These are phyloP conservation scores for Archivesica marissinica DNA, from an alignment of 1,140 invertebrate genomes.

Conservation along the genomic window DNA sequence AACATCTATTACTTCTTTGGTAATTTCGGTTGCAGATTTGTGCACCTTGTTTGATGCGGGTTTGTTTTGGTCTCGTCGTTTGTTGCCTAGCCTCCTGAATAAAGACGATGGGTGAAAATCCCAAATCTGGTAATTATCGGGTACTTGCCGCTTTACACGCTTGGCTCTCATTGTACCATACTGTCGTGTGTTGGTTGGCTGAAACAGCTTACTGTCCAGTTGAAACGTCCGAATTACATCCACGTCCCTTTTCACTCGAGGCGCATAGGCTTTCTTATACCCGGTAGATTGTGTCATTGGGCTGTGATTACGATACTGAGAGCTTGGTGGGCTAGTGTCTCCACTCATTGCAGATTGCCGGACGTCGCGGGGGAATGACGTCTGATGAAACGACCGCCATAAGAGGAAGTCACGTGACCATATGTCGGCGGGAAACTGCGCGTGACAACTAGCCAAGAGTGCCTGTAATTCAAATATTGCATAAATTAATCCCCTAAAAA, in stretches of 20 bases:
- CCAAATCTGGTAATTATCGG: not conserved
- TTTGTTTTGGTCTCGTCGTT: not conserved
- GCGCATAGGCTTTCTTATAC: not conserved
- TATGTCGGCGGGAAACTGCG: not conserved
- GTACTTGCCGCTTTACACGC: slow-evolving; percentile 8
- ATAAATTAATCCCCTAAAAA: too few species aligned
- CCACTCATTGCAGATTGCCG: too few species aligned
- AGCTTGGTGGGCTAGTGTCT: too few species aligned
- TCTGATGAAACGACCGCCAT: not conserved
- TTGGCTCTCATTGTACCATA: not conserved
- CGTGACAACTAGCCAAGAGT: not conserved
- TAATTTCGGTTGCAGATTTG: not conserved
- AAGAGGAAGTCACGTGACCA: not conserved
- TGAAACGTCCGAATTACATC: not conserved
- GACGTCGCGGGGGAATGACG: not conserved
- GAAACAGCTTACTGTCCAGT: not conserved
- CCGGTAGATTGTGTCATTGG: too few species aligned
- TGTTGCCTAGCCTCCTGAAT: not conserved
- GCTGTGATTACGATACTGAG: too few species aligned
- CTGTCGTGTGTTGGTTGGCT: not conserved
- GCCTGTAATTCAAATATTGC: not conserved
- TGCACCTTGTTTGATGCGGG: not conserved
- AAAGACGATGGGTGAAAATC: slow-evolving; percentile 21
- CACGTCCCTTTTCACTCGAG: not conserved
- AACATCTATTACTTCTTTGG: not conserved